These are phyloP conservation scores for Pollimyrus isidori DNA, from an alignment of 2,113 vertebrate species.

Conservation along the genomic window DNA sequence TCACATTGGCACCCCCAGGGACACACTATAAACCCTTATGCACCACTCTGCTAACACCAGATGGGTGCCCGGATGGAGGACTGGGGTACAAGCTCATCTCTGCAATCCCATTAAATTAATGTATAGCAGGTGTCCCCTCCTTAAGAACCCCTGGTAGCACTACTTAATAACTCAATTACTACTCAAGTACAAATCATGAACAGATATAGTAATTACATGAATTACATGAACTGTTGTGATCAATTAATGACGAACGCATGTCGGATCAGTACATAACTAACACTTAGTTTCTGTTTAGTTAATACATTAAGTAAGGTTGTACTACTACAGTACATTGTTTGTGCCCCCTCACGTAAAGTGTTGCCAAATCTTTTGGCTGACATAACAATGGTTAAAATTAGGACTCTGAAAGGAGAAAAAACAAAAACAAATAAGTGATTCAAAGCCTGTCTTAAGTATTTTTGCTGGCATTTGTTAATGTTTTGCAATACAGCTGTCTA, in stretches of 20 bases:
- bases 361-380: neutral
- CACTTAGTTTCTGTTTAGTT: neutral
- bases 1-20: neutral
- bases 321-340: neutral
- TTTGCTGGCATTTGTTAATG: neutral
- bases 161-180: neutral
- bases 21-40: neutral
- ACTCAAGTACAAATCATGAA: neutral
- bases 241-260: neutral
- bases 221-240: too few relatives aligned
- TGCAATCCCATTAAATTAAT: neutral
- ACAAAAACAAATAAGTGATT: neutral
- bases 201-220: neutral
- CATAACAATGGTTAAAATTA: neutral
- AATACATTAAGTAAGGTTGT: neutral
- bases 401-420: neutral
- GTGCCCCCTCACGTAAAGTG: neutral
- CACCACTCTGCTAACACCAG: neutral
- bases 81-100: neutral
- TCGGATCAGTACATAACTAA: neutral
- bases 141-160: neutral
- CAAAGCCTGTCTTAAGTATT: neutral
- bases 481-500: neutral
- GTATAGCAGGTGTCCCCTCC: neutral
- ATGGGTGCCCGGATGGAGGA: neutral